Conservation (phyloP, 2,797 vertebrate genomes). For the Buphagus erythrorhynchus region DNA sequence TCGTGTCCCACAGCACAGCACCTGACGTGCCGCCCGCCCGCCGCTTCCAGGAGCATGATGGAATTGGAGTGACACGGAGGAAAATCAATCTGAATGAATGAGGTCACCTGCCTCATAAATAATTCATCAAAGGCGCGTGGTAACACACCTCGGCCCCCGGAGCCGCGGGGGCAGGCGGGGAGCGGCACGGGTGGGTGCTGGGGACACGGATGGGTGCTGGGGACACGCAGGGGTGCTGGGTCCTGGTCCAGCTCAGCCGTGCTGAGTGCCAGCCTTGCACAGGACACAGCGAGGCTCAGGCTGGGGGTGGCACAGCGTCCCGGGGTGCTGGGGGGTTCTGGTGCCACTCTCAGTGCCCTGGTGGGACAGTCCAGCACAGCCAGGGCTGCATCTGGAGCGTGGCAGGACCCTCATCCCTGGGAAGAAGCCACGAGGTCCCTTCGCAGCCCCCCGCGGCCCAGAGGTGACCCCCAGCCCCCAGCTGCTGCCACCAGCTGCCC, state of each 20-base stretch:
- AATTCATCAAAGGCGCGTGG: not conserved
- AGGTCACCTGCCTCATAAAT: constrained; percentile 66
- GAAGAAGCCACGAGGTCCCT: not conserved
- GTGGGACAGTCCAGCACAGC: not conserved
- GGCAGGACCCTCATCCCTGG: not conserved
- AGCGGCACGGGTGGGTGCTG: not conserved
- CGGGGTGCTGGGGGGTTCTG: not conserved
- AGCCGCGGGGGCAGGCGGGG: not conserved
- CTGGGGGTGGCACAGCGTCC: accelerated
- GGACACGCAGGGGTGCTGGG: accelerated
- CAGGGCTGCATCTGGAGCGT: accelerated
- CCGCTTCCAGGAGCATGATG: not conserved
- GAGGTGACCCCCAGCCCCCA: not conserved
- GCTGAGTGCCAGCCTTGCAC: not conserved
- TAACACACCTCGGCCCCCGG: not conserved
- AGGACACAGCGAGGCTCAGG: accelerated
- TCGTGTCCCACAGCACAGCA: accelerated
- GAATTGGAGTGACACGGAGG: constrained; percentile 51
- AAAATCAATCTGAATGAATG: constrained; percentile 71
- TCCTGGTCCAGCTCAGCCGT: accelerated
- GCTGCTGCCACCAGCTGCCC: not conserved
- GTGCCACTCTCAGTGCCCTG: accelerated
- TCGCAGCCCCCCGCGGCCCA: accelerated
- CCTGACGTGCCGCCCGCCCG: not conserved
- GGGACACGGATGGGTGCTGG: too few species aligned